Evolutionary conservation across 2,113 vertebrate genomes (phyloP).

Genomic region (Hoplias malabaricus): DNA sequence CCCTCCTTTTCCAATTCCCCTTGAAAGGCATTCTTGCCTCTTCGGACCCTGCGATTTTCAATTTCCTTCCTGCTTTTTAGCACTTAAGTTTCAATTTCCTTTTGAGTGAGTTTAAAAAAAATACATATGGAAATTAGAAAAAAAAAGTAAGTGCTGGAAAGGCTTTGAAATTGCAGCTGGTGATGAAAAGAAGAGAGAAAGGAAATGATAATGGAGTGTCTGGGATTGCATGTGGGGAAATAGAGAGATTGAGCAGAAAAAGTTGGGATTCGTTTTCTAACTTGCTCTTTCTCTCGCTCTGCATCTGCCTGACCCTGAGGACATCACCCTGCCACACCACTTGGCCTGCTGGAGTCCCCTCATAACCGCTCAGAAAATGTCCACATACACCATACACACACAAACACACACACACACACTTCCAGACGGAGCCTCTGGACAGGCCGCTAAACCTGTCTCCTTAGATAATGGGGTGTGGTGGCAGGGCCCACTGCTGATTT

Average conservation of each 20-base stretch:
- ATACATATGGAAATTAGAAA: slow-evolving; percentile 9
- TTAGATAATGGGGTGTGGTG: slow-evolving; percentile 54
- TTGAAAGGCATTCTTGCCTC: not conserved
- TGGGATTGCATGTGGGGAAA: not conserved
- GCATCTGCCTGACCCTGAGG: slow-evolving; percentile 7
- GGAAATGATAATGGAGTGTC: slow-evolving; percentile 1
- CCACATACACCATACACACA: slow-evolving; percentile 6
- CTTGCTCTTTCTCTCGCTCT: not conserved
- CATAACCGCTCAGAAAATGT: not conserved
- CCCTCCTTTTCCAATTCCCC: slow-evolving; percentile 12
- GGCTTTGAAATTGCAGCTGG: not conserved
- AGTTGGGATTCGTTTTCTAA: not conserved
- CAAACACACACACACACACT: slow-evolving; percentile 20
- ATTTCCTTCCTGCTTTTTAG: slow-evolving; percentile 19
- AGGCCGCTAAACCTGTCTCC: slow-evolving; percentile 56
- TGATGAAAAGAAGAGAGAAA: slow-evolving; percentile 10
- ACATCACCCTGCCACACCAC: slow-evolving; percentile 1
- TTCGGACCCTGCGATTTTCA: not conserved
- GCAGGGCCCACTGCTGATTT: slow-evolving; percentile 55
- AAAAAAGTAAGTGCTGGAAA: not conserved
- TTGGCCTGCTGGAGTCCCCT: slow-evolving; percentile 13
- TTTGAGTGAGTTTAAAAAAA: not conserved
- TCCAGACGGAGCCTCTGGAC: slow-evolving; percentile 39
- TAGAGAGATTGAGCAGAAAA: not conserved
- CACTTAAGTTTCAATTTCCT: slow-evolving; percentile 33